These are phyloP conservation scores for Hemibagrus guttatus DNA, from an alignment of 2,797 vertebrate genomes.

Conservation along the genomic window DNA sequence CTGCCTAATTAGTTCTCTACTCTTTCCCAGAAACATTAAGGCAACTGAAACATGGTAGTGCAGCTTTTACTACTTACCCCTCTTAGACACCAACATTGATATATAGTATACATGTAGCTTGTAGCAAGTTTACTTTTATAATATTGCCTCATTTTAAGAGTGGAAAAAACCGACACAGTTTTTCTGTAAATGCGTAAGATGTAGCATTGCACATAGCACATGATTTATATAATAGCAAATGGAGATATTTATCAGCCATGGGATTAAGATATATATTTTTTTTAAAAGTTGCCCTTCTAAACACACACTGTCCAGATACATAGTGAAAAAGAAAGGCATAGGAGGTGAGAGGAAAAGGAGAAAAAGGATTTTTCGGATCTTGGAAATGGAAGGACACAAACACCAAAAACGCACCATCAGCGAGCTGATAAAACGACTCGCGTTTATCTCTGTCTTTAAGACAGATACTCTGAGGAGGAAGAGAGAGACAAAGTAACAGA, in stretches of 20 bases:
- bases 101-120: not conserved
- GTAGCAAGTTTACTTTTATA: not conserved
- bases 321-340: not conserved
- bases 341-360: constrained; percentile 12
- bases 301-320: not conserved
- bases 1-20: constrained; percentile 53
- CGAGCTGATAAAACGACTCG: constrained; percentile 76
- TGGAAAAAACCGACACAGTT: not conserved
- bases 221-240: not conserved
- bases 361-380: not conserved
- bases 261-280: not conserved
- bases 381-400: constrained; percentile 1
- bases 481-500: constrained; percentile 42
- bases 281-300: not conserved
- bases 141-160: not conserved
- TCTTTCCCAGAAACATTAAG: constrained; percentile 34
- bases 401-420: constrained; percentile 68
- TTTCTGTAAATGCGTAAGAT: not conserved
- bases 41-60: constrained; percentile 46
- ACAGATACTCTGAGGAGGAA: constrained; percentile 69
- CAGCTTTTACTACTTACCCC: constrained; percentile 39
- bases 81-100: constrained; percentile 24
- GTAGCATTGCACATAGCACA: not conserved
- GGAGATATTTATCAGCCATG: not conserved
- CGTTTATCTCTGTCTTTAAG: constrained; percentile 78